phyloP scores from a whole-genome alignment of 2,888 invertebrate genomes.

The Ectemnius continuus region DNA sequence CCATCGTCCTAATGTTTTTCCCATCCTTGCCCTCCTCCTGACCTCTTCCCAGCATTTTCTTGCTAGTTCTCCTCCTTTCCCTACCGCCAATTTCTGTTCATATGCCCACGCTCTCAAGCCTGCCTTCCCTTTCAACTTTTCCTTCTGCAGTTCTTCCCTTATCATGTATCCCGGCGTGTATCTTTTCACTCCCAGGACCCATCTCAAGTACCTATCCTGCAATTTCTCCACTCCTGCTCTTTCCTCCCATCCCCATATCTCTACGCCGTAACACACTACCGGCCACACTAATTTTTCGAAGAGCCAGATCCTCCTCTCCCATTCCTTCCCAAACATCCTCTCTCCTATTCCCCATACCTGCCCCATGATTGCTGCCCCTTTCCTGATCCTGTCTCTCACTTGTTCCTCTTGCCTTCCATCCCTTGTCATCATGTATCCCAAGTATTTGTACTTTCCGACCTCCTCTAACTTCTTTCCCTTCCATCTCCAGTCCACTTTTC shows the following conservation, averaged over 20 bases:
- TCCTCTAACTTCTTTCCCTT: not conserved
- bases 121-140: not conserved
- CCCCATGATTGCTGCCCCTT: not conserved
- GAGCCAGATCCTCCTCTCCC: not conserved
- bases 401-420: not conserved
- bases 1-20: not conserved
- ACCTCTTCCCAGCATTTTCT: not conserved
- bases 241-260: not conserved
- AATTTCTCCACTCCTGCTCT: not conserved
- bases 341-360: not conserved
- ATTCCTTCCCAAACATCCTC: not conserved
- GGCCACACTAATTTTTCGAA: not conserved
- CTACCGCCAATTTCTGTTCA: not conserved
- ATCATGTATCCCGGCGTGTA: not conserved
- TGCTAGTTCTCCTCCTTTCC: not conserved
- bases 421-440: not conserved
- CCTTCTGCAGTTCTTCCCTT: not conserved
- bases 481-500: not conserved
- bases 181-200: not conserved
- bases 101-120: not conserved
- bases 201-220: not conserved
- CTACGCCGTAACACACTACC: not conserved
- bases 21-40: not conserved
- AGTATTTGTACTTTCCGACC: not conserved
- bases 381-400: not conserved